A percentile compares a stretch with the other conserved stretches of the same genome.
These are phyloP conservation scores for Tuta absoluta DNA, from an alignment of 2,888 invertebrate species.

Conservation along the genomic window DNA sequence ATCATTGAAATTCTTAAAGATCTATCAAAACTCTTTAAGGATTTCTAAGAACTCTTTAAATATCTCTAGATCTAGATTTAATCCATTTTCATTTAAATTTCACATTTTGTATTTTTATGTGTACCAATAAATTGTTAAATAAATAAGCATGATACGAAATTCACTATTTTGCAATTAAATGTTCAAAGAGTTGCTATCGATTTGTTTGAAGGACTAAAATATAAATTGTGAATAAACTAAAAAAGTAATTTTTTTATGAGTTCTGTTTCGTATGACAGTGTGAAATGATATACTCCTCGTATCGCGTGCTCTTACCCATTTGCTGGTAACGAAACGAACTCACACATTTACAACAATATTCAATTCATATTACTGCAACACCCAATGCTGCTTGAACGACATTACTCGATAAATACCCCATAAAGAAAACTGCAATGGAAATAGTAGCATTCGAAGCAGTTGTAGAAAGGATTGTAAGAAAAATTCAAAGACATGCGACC, in stretches of 20 bases:
- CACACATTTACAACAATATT: not conserved
- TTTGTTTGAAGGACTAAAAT: too few species aligned
- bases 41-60: too few species aligned
- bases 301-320: constrained; percentile 7
- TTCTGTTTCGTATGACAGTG: constrained; percentile 4
- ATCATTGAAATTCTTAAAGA: too few species aligned
- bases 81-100: too few species aligned
- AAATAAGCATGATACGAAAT: too few species aligned
- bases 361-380: not conserved
- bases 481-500: constrained; percentile 5
- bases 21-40: too few species aligned
- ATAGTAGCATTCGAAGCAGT: not conserved
- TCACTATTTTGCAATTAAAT: too few species aligned
- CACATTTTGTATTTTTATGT: too few species aligned
- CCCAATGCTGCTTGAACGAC: not conserved
- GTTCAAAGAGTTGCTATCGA: too few species aligned
- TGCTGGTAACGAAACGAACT: not conserved
- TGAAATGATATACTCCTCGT: constrained; percentile 14
- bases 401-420: not conserved
- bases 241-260: not conserved
- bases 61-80: too few species aligned
- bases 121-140: too few species aligned
- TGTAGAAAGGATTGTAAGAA: not conserved
- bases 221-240: too few species aligned
- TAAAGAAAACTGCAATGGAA: constrained; percentile 5